Evolutionary conservation across 2,888 invertebrate species (phyloP), one percentile per base, ranked within the genome.

Genomic region (Ectemnius continuus): DNA sequence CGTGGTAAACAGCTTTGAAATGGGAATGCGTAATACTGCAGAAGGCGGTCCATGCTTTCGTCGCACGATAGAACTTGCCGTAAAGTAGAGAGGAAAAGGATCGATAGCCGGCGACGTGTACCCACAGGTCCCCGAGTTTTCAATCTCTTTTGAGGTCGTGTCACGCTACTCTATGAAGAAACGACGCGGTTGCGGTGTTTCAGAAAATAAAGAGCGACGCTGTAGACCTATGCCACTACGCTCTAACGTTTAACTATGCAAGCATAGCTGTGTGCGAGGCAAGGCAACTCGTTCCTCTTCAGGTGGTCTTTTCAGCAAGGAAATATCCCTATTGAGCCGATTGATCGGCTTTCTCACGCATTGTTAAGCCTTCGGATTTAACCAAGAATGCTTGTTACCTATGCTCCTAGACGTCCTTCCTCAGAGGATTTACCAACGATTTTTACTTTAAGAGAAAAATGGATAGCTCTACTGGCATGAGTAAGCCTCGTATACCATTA

Each of bases 21-120:
- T 47, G n/a, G 47, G 47, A 47, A 47, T 47, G 47, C 13, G n/a
- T 47, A 47, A 47, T 47, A n/a, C 47, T 61, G 46, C 68, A 23
- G 23, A 23, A 23, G 76, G 48, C 52, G 46, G 59, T 71, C 73
- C 67, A 61, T 52, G 65, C 48, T 56, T 48, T 52, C 67, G 67
- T 73, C 68, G n/a, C 67, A 62, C 61, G 70, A 73, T 67, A 14
- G 67, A 58, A 46, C 52, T 18, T 45, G 18, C 72, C 70, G 36
- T 68, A 69, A 74, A 78, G 68, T 64, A 73, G 62, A 58, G 73
- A 58, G 70, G 68, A 36, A 36, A 61, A 52, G 56, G 69, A 78
- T 78, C 77, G 78, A 77, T 78, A 73, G 59, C 18, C 59, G 68
- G 65, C 76, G 73, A 67, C 70, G 70, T 60, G 70, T 66, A 70